Percentiles rank a stretch among this genome's conserved stretches.
phyloP scores from a whole-genome alignment of 2,113 vertebrate genomes.

The Hydrolagus affinis region DNA sequence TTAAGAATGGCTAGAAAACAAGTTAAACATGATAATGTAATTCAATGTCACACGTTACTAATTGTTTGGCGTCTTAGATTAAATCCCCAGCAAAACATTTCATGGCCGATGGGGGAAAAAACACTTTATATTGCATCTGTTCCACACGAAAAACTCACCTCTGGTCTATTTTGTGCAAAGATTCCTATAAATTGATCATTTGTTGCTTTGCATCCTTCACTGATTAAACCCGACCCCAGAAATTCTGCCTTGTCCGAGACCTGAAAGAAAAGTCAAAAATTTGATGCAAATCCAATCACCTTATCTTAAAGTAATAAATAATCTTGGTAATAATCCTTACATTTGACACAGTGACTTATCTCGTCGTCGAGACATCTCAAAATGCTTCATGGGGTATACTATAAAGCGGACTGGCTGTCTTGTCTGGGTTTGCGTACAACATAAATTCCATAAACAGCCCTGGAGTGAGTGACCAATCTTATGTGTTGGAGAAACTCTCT shows the following conservation, averaged over 20 bases:
- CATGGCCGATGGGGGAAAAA: not conserved
- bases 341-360: no score
- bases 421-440: no score
- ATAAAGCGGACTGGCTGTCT: no score
- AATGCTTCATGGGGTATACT: no score
- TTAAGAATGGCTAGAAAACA: not conserved
- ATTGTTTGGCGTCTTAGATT: not conserved
- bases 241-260: conserved; percentile 62
- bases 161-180: conserved; percentile 89
- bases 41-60: not conserved
- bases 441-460: no score
- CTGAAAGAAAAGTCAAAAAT: conserved; percentile 46
- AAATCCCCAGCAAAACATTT: not conserved
- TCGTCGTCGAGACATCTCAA: no score
- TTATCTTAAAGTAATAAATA: not conserved
- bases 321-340: no score
- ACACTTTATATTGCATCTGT: not conserved
- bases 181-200: conserved; percentile 73
- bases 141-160: conserved; percentile 56
- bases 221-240: conserved; percentile 76
- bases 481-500: no score
- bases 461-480: no score
- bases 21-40: not conserved
- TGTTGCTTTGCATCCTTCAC: conserved; percentile 69
- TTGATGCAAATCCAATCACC: not conserved